phyloP scores from a whole-genome alignment of 2,888 invertebrate genomes.

The Cantharis lateralis region DNA sequence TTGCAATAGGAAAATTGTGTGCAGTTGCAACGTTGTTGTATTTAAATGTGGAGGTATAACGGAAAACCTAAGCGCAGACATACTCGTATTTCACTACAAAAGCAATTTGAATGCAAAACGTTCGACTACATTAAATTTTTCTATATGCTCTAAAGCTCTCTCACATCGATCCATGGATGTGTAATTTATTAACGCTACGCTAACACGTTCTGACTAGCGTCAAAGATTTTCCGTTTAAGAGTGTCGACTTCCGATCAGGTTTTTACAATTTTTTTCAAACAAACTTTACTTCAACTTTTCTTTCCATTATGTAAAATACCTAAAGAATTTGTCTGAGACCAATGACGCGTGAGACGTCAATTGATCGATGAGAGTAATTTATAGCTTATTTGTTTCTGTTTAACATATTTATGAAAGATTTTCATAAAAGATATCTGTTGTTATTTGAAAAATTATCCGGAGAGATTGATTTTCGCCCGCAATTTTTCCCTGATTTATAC shows the following conservation, averaged over 20 bases:
- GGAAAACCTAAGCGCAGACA: constrained; percentile 7
- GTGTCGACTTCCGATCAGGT: constrained; percentile 2
- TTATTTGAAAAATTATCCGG: neutral
- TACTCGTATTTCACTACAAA: constrained; percentile 16
- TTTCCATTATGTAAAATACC: constrained; percentile 24
- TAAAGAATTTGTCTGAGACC: constrained; percentile 14
- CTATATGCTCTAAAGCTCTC: constrained; percentile 14
- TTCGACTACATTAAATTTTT: constrained; percentile 25
- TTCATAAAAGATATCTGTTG: neutral
- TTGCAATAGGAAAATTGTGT: neutral
- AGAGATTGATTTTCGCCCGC: neutral
- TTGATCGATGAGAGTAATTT: constrained; percentile 24
- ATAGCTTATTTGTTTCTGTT: constrained; percentile 10
- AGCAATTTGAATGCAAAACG: constrained; percentile 23
- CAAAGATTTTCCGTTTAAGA: neutral
- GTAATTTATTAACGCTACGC: constrained; percentile 2
- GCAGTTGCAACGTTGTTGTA: neutral
- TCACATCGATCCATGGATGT: constrained; percentile 5
- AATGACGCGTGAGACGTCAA: constrained; percentile 23
- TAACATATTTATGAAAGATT: neutral
- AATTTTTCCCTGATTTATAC: neutral
- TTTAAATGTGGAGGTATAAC: neutral
- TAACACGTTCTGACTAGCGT: constrained; percentile 3
- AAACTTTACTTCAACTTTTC: constrained; percentile 10
- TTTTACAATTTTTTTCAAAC: neutral